Base-by-base conservation (phyloP, 2,113 vertebrate genomes). In the Xyrauchen texanus region DNA sequence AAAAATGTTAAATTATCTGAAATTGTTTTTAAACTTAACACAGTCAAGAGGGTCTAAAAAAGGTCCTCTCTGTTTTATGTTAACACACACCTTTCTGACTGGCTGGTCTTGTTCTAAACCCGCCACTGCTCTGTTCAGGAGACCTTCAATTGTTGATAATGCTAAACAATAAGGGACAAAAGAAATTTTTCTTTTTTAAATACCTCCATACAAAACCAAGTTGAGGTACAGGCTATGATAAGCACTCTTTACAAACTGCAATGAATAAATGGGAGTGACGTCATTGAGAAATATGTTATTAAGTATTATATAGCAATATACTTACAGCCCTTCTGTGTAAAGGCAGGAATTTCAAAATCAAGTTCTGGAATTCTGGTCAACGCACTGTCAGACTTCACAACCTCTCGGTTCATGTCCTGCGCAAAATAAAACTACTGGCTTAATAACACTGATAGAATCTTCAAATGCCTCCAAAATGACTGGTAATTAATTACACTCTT, bases 261-360 rank as follows among this genome's bases (percentile, higher is more conserved):
- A 34, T 34, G 21, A 34, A 34, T 34, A 1, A 34, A 34, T 34
- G 21, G 21, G 21, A 34, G 21, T 34, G 21, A 34, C 21, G 3
- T 34, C 21, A 34, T 34, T 34, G 21, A 34, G 21, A 34, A 34
- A 34, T 34, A 34, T 34, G 21, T 34, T 34, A 34, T 34, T 34
- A 1, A 34, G 21, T 34, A 34, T 34, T 58, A 58, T 0, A 58
- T 6, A 7, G n/a, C 5, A n/a, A 91, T 34, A 34, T 58, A 91
- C 92, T 83, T 85, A 95, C 95, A 93, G 81, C 97, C 98, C 79
- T 98, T 99, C 89, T 99, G 98, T 12, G 93, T 95, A 84, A 94
- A 98, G 2, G 97, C 89, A 0, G 97, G 97, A 81, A 99, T 98
- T 89, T 99, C 97, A 61, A 99, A 99, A 78, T 98, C 97, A 83